phyloP scores from a whole-genome alignment of 2,113 vertebrate species.

The Lycocorax pyrrhopterus region DNA sequence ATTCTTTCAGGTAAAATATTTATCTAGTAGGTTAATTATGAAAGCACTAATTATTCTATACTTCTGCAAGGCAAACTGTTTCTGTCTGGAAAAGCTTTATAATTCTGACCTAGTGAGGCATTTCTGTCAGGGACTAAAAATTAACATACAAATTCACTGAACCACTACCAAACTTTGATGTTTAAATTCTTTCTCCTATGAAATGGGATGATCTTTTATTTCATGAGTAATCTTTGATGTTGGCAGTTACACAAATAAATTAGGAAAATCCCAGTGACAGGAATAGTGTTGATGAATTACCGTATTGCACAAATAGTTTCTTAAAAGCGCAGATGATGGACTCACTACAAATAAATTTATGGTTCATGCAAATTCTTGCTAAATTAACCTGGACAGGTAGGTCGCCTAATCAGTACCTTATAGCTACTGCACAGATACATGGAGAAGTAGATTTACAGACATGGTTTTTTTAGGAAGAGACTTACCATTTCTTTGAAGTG shows the following conservation, averaged over 20 bases:
- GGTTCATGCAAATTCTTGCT: not conserved
- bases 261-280: slow-evolving; percentile 1
- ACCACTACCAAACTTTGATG: slow-evolving; percentile 17
- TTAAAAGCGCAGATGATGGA: not conserved
- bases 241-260: slow-evolving; percentile 34
- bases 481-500: not conserved
- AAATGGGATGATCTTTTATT: slow-evolving; percentile 35
- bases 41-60: not conserved
- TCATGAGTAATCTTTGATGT: slow-evolving; percentile 35
- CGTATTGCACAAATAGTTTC: not conserved
- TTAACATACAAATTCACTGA: not conserved
- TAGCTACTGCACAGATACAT: not conserved
- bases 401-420: not conserved
- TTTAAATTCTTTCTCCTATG: slow-evolving; percentile 27
- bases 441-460: not conserved
- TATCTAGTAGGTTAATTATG: slow-evolving; percentile 2
- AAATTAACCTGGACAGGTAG: not conserved
- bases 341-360: not conserved
- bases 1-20: not conserved
- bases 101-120: slow-evolving; percentile 5
- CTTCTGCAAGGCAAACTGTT: not conserved
- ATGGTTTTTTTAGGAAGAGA: not conserved
- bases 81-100: not conserved
- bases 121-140: slow-evolving; percentile 13
- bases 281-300: not conserved